These are phyloP conservation scores for Drosophila ustulata DNA, from an alignment of 2,888 invertebrate genomes.

Conservation along the genomic window DNA sequence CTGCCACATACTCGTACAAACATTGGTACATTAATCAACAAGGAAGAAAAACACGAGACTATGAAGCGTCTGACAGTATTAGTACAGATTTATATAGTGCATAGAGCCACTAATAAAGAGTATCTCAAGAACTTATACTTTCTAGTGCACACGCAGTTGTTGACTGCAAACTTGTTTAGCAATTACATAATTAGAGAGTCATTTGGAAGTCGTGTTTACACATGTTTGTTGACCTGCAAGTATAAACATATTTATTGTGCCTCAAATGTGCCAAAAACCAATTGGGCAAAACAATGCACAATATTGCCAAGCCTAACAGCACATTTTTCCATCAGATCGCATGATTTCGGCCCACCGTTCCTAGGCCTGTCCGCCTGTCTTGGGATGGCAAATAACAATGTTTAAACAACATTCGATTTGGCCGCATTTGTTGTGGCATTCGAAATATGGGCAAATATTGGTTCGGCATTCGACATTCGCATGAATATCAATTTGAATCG, in stretches of 20 bases:
- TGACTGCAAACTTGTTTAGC: slow-evolving; percentile 19
- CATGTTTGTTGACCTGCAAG: slow-evolving; percentile 16
- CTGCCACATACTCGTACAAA: not conserved
- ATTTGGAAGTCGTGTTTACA: slow-evolving; percentile 37
- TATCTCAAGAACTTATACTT: not conserved
- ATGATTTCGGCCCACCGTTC: not conserved
- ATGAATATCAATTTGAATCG: slow-evolving; percentile 22
- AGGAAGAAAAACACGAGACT: not conserved
- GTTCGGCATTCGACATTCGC: not conserved
- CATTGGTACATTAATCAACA: not conserved
- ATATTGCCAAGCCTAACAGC: not conserved
- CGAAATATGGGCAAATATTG: slow-evolving; percentile 31
- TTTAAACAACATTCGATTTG: slow-evolving; percentile 16
- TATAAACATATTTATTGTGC: slow-evolving; percentile 32
- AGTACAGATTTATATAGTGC: not conserved
- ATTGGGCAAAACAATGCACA: slow-evolving; percentile 17
- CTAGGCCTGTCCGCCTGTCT: not conserved
- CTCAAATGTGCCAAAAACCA: slow-evolving; percentile 15
- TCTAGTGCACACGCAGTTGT: not conserved
- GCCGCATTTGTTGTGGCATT: slow-evolving; percentile 6
- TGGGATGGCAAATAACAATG: slow-evolving; percentile 7
- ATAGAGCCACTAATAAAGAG: no score
- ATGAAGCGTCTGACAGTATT: not conserved
- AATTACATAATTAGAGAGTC: slow-evolving; percentile 48
- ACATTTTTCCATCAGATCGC: not conserved